Evolutionary conservation across 2,113 vertebrate genomes (phyloP).

Genomic region (Arothron firmamentum): DNA sequence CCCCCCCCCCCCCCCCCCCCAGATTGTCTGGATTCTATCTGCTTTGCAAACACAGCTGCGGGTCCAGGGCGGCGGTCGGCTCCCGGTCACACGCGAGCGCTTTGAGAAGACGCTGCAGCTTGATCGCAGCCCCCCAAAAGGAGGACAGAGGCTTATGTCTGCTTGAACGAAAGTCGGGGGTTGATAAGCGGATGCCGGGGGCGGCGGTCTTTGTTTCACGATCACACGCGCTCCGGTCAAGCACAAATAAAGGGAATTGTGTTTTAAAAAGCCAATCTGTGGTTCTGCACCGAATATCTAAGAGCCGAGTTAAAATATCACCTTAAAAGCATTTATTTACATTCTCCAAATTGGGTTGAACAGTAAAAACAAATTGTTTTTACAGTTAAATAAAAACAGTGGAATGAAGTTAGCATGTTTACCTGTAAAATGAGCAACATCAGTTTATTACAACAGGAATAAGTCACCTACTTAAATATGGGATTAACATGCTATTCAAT

Average conservation of each 20-base stretch:
- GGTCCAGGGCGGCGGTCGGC: slow-evolving; percentile 33
- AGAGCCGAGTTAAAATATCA: too few relatives aligned
- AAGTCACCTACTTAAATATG: too few relatives aligned
- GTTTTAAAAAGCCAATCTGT: neutral
- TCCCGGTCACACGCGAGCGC: slow-evolving; percentile 47
- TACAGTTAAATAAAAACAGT: too few relatives aligned
- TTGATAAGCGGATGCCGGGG: slow-evolving; percentile 56
- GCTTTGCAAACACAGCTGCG: slow-evolving; percentile 51
- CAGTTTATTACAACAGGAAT: too few relatives aligned
- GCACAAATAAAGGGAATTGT: slow-evolving; percentile 63
- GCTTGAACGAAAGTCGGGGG: slow-evolving; percentile 55
- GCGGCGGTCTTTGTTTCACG: slow-evolving; percentile 63
- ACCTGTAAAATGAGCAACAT: too few relatives aligned
- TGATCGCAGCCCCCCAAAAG: slow-evolving; percentile 49
- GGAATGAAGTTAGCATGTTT: too few relatives aligned
- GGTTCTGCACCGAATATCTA: slow-evolving; percentile 1
- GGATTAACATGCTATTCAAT: too few relatives aligned
- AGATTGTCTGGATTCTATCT: slow-evolving; percentile 48
- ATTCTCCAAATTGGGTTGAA: too few relatives aligned
- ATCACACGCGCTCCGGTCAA: slow-evolving; percentile 58
- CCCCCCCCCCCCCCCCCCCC: too few relatives aligned
- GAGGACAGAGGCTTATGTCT: slow-evolving; percentile 40
- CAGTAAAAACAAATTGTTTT: too few relatives aligned
- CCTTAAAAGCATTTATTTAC: too few relatives aligned
- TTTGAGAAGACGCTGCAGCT: slow-evolving; percentile 56